phyloP scores from a whole-genome alignment of 2,797 vertebrate species.

The Ctenopoma kingsleyae region DNA sequence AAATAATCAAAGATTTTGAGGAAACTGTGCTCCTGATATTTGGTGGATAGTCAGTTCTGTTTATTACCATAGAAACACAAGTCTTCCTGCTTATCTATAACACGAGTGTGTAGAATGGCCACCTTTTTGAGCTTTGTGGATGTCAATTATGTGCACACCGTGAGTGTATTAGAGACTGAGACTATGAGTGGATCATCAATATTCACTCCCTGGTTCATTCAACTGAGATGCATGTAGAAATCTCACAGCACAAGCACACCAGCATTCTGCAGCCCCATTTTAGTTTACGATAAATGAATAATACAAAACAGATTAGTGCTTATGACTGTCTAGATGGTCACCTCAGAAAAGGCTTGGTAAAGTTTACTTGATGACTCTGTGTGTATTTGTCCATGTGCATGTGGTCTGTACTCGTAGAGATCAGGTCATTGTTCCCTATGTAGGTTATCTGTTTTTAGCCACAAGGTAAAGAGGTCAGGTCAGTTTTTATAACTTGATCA shows the following conservation, averaged over 20 bases:
- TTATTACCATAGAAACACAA: neutral
- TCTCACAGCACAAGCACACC: neutral
- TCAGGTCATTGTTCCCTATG: conserved; percentile 54
- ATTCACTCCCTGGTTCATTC: neutral
- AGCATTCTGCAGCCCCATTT: neutral
- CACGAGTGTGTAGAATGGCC: too few relatives aligned
- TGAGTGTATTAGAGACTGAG: neutral
- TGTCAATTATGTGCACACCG: too few relatives aligned
- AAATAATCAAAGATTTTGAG: neutral
- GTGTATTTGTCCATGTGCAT: neutral
- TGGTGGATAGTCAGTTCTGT: neutral
- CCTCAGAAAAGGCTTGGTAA: too few relatives aligned
- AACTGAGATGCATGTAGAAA: neutral
- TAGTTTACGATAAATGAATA: neutral
- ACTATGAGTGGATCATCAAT: neutral
- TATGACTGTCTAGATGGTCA: neutral
- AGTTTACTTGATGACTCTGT: neutral
- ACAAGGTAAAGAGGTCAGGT: conserved; percentile 30
- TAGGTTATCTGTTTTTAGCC: conserved; percentile 64
- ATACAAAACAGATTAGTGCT: neutral
- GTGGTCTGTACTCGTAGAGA: conserved; percentile 1
- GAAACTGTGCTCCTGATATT: neutral
- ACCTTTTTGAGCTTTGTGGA: neutral
- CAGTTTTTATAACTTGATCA: conserved; percentile 38
- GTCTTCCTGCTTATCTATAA: neutral